Evolutionary conservation across 2,888 invertebrate species (phyloP).

Genomic region (Drosophila colorata): DNA sequence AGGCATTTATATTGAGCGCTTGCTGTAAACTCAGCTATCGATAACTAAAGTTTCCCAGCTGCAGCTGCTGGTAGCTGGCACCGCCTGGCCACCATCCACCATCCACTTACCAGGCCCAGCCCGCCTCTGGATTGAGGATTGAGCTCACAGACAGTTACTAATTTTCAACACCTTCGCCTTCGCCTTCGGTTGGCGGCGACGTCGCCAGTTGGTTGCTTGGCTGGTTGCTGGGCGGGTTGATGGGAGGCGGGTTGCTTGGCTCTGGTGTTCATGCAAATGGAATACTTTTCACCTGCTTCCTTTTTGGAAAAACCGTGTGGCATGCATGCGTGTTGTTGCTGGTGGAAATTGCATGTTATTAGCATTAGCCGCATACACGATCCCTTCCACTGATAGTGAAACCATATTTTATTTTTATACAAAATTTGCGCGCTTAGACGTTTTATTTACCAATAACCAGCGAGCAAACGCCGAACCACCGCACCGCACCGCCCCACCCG

Average conservation of each 20-base stretch:
- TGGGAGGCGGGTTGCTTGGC: conserved; percentile 12
- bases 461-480: conserved; percentile 35
- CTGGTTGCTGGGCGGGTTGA: conserved; percentile 33
- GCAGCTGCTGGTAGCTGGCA: conserved; percentile 46
- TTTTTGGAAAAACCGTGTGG: conserved; percentile 49
- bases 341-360: conserved; percentile 80
- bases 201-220: conserved; percentile 59
- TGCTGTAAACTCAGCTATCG: conserved; percentile 9
- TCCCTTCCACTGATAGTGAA: conserved; percentile 74
- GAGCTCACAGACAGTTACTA: conserved; percentile 64
- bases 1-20: background rate
- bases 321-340: conserved; percentile 66
- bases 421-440: conserved; percentile 76
- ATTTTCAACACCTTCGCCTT: conserved; percentile 77
- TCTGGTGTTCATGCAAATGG: conserved; percentile 79
- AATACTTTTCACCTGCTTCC: conserved; percentile 80
- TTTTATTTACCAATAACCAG: conserved; percentile 77
- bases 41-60: conserved; percentile 35
- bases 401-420: conserved; percentile 76
- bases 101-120: conserved; percentile 1
- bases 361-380: conserved; percentile 80
- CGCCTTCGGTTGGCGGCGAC: conserved; percentile 63
- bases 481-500: conserved; percentile 12
- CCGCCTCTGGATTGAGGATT: conserved; percentile 23
- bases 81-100: conserved; percentile 19